Evolutionary conservation across 2,888 invertebrate genomes (phyloP).

Genomic region (Stenodema calcarata): DNA sequence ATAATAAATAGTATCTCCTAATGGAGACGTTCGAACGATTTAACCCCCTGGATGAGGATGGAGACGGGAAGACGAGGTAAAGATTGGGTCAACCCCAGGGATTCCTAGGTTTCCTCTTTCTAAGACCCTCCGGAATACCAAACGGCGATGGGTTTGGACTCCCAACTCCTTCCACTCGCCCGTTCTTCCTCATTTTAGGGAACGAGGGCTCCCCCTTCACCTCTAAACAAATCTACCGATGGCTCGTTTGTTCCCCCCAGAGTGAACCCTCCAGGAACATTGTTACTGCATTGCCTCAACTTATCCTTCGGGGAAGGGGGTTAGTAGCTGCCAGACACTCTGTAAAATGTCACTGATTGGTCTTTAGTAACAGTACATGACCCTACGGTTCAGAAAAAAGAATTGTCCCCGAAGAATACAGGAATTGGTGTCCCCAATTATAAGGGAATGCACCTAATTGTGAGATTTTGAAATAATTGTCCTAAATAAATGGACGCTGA

Average conservation of each 20-base stretch:
- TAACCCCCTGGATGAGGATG: neutral
- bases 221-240: neutral
- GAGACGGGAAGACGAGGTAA: slow-evolving; percentile 8
- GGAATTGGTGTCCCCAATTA: too few species aligned
- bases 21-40: slow-evolving; percentile 41
- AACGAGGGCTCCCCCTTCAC: neutral
- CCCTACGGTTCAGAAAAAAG: too few species aligned
- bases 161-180: neutral
- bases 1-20: slow-evolving; percentile 37
- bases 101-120: neutral
- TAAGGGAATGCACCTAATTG: too few species aligned
- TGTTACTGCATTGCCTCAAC: neutral
- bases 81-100: slow-evolving; percentile 20
- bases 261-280: too few species aligned
- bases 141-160: neutral
- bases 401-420: too few species aligned
- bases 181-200: neutral
- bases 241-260: neutral
- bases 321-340: too few species aligned
- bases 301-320: neutral
- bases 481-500: too few species aligned
- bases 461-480: too few species aligned
- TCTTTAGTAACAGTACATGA: too few species aligned
- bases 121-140: neutral
- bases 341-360: too few species aligned